These are phyloP conservation scores for Oplegnathus fasciatus DNA, from an alignment of 2,113 vertebrate species.

Conservation along the genomic window DNA sequence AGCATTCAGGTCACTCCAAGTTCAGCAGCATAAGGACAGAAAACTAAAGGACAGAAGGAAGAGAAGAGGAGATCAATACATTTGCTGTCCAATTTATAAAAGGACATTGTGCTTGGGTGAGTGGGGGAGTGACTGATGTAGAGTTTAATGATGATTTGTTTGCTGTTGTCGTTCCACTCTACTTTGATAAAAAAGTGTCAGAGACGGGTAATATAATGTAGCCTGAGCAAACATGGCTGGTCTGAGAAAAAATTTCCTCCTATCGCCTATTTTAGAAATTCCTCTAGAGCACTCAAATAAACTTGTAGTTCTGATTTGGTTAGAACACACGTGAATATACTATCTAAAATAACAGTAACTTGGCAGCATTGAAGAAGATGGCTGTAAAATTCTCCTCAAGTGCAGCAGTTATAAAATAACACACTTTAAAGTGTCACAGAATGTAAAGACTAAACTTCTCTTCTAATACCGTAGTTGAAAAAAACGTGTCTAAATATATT, in stretches of 20 bases:
- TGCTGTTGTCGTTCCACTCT: constrained; percentile 91
- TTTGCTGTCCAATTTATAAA: constrained; percentile 98
- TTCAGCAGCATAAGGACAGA: constrained; percentile 88
- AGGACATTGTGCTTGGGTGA: constrained; percentile 84
- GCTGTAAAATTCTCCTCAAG: neutral
- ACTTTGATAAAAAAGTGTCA: constrained; percentile 93
- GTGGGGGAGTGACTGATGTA: constrained; percentile 90
- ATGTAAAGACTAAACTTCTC: neutral
- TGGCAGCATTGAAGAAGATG: neutral
- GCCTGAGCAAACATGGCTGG: constrained; percentile 39
- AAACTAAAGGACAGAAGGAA: constrained; percentile 31
- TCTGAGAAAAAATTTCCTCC: constrained; percentile 26
- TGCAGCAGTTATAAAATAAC: neutral
- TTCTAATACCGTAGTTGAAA: too few relatives aligned
- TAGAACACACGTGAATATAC: neutral
- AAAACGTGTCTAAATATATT: too few relatives aligned
- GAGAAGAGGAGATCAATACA: constrained; percentile 92
- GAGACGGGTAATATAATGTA: constrained; percentile 89
- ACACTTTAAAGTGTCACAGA: neutral
- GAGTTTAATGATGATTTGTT: constrained; percentile 96
- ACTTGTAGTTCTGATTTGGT: neutral
- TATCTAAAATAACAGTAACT: neutral
- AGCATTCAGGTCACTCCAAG: constrained; percentile 93
- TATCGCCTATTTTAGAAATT: neutral
- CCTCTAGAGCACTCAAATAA: neutral